Base-by-base conservation (phyloP, 1,140 invertebrate species). In the Drosophila subobscura region DNA sequence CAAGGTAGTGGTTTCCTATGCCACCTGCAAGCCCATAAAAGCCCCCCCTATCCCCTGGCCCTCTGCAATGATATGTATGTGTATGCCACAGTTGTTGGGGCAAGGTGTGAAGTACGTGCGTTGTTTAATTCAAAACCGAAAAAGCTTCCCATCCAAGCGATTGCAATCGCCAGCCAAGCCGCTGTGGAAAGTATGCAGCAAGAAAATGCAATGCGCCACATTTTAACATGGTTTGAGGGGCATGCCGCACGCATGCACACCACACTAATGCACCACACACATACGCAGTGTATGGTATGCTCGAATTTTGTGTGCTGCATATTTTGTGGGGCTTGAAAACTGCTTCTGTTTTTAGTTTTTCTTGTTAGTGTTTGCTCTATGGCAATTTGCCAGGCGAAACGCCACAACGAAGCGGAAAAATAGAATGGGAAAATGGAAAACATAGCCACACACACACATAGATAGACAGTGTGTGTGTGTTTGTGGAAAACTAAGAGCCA, bases 281-380 rank as follows among this genome's bases (percentile, higher is more conserved):
- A 55, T 33, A 8, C 29, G 3, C 7, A 50, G 44, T 57, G 46
- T 52, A 60, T 74, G 77, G 55, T 63, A 49, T 84, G 80, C 68
- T 61, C 56, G 86, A 74, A 85, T 77, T 12, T 37, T 88, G 72
- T 75, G 58, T 71, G 64, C 71, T 86, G 77, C 81, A 85, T 85
- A 85, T 85, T 85, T 85, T 85, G 80, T 77, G 81, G 81, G 61
- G 81, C 73, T 77, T 86, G 73, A 84, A 86, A 85, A 73, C 59
- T 65, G 75, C 66, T 74, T 65, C 80, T 37, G 33, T 12, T 77
- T 77, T 37, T 4, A 4, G 4, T 12, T 37, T 37, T 12, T 10
- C n/a, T 10, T 33, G 3, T 33, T 10, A 1, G 3, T 33, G 3
- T 37, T 37, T 12, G 10, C 10, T 37, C 74, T 86, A 86, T 85